These are phyloP conservation scores for Subacronicta megacephala DNA, from an alignment of 2,888 invertebrate species.

Conservation along the genomic window DNA sequence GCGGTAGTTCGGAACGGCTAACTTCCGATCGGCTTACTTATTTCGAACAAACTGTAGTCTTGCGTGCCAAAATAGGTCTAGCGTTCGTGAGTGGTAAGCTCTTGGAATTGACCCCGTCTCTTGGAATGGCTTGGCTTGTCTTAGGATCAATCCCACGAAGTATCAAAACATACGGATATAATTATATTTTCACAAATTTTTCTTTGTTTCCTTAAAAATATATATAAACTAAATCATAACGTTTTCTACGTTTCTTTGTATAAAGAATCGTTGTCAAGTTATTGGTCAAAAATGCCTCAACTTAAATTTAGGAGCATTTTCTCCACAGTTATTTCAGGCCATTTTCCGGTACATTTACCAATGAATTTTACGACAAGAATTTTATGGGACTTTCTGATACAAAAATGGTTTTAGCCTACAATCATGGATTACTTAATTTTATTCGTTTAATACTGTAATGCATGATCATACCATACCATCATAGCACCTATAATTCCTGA, in stretches of 20 bases:
- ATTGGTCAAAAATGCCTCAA: conserved; percentile 14
- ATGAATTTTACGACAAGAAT: conserved; percentile 39
- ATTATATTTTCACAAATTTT: background rate
- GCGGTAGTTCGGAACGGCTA: too few relatives aligned
- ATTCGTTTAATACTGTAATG: background rate
- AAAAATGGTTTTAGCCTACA: background rate
- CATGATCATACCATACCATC: too few relatives aligned
- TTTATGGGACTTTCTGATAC: conserved; percentile 6
- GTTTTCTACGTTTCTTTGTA: conserved; percentile 6
- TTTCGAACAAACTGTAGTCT: too few relatives aligned
- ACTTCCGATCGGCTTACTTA: too few relatives aligned
- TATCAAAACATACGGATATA: too few relatives aligned
- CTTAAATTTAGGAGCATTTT: conserved; percentile 20
- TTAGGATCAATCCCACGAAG: too few relatives aligned
- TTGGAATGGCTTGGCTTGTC: too few relatives aligned
- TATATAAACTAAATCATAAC: background rate
- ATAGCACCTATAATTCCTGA: too few relatives aligned
- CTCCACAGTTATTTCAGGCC: conserved; percentile 24
- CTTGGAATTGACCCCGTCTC: too few relatives aligned
- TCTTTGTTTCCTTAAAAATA: background rate
- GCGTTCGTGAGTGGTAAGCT: too few relatives aligned
- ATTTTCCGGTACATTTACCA: conserved; percentile 45
- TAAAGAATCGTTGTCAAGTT: conserved; percentile 19
- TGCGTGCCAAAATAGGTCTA: too few relatives aligned
- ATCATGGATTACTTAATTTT: background rate